These are phyloP conservation scores for Hyla sarda DNA, from an alignment of 2,113 vertebrate species.

Conservation along the genomic window DNA sequence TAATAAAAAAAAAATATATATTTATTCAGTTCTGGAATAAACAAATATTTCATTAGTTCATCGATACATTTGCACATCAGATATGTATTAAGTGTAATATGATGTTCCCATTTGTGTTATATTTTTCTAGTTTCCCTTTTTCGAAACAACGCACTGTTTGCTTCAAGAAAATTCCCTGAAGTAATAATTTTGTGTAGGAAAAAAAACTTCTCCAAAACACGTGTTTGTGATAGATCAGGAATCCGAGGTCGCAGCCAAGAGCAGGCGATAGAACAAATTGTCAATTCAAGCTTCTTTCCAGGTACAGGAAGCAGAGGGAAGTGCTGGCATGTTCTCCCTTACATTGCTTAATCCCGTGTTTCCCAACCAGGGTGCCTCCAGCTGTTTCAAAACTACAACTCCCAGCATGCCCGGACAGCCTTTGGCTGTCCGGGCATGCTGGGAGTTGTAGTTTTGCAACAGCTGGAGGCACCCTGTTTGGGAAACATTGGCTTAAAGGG, in stretches of 20 bases:
- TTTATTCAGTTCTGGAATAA: no score
- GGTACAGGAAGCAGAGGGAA: not conserved
- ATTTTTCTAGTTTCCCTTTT: not conserved
- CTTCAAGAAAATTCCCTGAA: not conserved
- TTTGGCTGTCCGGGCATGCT: no score
- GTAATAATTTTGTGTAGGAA: not conserved
- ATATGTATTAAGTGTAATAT: not conserved
- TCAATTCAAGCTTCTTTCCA: not conserved
- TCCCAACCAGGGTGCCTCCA: no score
- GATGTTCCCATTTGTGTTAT: not conserved
- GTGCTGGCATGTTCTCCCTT: constrained; percentile 1
- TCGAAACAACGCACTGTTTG: not conserved
- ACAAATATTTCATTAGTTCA: no score
- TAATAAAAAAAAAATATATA: no score
- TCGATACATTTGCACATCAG: no score
- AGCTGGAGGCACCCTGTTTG: no score
- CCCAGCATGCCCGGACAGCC: no score
- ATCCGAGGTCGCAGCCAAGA: constrained; percentile 9
- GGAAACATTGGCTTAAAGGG: no score
- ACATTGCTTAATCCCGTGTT: not conserved
- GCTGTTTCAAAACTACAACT: no score
- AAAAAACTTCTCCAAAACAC: not conserved
- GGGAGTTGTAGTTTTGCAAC: no score
- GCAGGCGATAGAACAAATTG: not conserved
- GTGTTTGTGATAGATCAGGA: constrained; percentile 28